phyloP scores from a whole-genome alignment of 1,140 invertebrate genomes.

The Lordiphosa collinella region DNA sequence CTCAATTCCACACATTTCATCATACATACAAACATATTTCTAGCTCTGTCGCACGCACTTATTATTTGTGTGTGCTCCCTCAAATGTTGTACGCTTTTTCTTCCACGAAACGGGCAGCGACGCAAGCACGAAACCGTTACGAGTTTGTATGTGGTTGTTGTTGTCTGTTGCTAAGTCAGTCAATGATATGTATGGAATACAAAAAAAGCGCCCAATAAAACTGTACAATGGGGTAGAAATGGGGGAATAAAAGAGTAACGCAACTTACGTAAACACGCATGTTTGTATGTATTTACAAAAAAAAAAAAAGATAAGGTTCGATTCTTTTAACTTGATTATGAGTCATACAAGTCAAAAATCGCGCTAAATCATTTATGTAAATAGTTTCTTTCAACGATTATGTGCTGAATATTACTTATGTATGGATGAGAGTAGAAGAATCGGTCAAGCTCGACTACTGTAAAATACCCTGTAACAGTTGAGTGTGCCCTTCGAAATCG shows the following conservation, averaged over 20 bases:
- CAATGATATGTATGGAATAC: constrained; percentile 24
- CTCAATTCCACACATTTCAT: constrained; percentile 17
- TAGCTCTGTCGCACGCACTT: constrained; percentile 51
- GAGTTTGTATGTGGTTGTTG: constrained; percentile 44
- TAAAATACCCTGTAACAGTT: too few species aligned
- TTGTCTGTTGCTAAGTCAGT: constrained; percentile 60
- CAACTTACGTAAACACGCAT: constrained; percentile 55
- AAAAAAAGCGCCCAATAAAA: constrained; percentile 26
- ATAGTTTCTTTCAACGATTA: too few species aligned
- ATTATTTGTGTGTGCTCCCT: constrained; percentile 12
- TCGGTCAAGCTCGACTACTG: too few species aligned
- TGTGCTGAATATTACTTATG: too few species aligned
- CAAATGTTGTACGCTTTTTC: constrained; percentile 48
- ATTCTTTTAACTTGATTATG: constrained; percentile 17
- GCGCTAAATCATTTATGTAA: too few species aligned
- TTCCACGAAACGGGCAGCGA: constrained; percentile 23
- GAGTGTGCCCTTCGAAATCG: too few species aligned
- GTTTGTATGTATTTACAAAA: constrained; percentile 15
- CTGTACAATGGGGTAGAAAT: constrained; percentile 29
- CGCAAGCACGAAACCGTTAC: constrained; percentile 54
- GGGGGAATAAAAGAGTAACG: constrained; percentile 37
- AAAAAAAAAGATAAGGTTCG: constrained; percentile 41
- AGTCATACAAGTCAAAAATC: constrained; percentile 14
- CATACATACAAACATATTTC: constrained; percentile 30
- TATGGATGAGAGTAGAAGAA: too few species aligned